Evolutionary conservation across 2,113 vertebrate species (phyloP).

Genomic region (Enhydra lutris): DNA sequence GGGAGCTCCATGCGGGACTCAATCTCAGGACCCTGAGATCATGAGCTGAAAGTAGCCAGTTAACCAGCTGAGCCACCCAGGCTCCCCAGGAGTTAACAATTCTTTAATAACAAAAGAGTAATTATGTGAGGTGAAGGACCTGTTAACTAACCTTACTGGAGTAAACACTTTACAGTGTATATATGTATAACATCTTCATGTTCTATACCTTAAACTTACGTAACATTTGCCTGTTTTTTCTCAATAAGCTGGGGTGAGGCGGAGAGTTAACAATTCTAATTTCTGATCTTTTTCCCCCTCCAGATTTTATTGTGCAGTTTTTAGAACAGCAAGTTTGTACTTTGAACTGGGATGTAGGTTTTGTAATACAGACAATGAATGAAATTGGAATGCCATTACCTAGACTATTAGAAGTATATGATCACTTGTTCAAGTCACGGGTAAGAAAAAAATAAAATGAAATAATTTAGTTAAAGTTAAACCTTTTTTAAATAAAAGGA

Average conservation of each 20-base stretch:
- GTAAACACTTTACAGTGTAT: neutral
- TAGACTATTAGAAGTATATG: constrained; percentile 94
- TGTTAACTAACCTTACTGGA: neutral
- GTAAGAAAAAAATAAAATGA: constrained; percentile 80
- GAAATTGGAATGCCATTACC: constrained; percentile 94
- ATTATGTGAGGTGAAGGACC: neutral
- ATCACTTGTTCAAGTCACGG: constrained; percentile 95
- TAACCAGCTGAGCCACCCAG: neutral
- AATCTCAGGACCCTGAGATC: neutral
- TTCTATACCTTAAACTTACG: neutral
- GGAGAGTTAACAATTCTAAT: neutral
- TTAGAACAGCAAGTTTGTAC: constrained; percentile 95
- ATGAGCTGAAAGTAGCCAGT: neutral
- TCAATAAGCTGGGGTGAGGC: neutral
- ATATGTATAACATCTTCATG: neutral
- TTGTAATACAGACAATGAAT: constrained; percentile 94
- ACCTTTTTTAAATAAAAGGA: neutral
- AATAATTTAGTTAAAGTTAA: neutral
- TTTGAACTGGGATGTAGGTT: constrained; percentile 94
- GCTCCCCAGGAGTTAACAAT: neutral
- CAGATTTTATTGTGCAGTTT: constrained; percentile 95
- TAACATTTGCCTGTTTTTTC: neutral
- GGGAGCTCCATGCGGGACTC: neutral
- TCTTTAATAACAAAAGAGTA: neutral
- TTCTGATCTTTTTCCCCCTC: neutral